Evolutionary conservation across 1,140 invertebrate genomes (phyloP).

Genomic region (Bursaphelenchus mucronatus): DNA sequence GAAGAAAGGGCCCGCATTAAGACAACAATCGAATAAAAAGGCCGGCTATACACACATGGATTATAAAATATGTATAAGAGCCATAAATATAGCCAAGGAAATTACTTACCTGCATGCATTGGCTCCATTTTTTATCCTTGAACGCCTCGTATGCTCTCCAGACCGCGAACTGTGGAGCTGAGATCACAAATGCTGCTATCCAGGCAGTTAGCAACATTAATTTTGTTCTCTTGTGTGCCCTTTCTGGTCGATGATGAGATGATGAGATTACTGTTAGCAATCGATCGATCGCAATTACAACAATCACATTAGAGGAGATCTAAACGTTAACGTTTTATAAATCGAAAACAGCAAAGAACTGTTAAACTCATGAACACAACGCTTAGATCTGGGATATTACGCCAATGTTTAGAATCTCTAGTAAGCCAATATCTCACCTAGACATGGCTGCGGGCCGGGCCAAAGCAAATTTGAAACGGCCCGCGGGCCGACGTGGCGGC

Average conservation of each 20-base stretch:
- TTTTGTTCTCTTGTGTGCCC: constrained; percentile 46
- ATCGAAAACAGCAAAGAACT: too few relatives aligned
- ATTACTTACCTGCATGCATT: constrained; percentile 50
- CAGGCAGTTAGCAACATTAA: constrained; percentile 53
- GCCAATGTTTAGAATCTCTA: too few relatives aligned
- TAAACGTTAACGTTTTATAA: constrained; percentile 23
- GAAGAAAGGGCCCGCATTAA: constrained; percentile 15
- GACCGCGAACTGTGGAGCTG: constrained; percentile 50
- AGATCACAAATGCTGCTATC: constrained; percentile 50
- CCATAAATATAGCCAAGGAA: too few relatives aligned
- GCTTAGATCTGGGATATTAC: too few relatives aligned
- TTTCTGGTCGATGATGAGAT: constrained; percentile 50
- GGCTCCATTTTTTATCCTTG: constrained; percentile 52
- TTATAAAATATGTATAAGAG: too few relatives aligned
- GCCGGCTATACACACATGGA: too few relatives aligned
- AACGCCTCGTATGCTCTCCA: constrained; percentile 53
- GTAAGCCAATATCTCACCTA: too few relatives aligned
- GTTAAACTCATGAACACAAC: too few relatives aligned
- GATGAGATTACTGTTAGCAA: constrained; percentile 52
- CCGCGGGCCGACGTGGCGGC: too few relatives aligned
- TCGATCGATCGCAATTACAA: constrained; percentile 65
- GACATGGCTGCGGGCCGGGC: too few relatives aligned
- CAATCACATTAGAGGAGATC: constrained; percentile 64
- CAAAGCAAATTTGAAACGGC: too few relatives aligned
- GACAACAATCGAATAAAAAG: constrained; percentile 9